These are phyloP conservation scores for Macroglossus sobrinus DNA, from an alignment of 2,113 vertebrate genomes.

Conservation along the genomic window DNA sequence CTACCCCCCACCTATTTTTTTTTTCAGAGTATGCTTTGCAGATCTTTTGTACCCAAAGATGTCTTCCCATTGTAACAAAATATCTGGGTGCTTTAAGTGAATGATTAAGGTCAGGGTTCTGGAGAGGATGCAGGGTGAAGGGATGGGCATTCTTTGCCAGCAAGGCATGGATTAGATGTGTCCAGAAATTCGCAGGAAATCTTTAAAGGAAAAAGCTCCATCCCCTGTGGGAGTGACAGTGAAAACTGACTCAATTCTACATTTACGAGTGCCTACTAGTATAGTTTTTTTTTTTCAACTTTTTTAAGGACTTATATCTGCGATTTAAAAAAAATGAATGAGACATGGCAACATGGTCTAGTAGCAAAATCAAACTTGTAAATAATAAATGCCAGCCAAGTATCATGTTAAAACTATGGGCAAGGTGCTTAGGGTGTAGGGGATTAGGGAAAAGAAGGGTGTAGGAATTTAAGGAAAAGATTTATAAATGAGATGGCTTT, in stretches of 20 bases:
- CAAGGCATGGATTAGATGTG: background rate
- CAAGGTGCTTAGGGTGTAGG: background rate
- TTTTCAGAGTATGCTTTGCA: background rate
- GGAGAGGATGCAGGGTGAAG: background rate
- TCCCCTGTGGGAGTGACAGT: background rate
- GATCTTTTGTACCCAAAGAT: background rate
- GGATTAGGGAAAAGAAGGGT: background rate
- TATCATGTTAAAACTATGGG: background rate
- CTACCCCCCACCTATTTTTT: background rate
- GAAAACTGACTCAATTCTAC: background rate
- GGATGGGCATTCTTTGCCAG: background rate
- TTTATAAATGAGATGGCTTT: background rate
- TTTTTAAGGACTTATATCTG: background rate
- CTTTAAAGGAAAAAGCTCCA: background rate
- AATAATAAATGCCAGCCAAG: background rate
- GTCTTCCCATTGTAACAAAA: background rate
- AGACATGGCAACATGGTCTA: background rate
- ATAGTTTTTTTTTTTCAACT: background rate
- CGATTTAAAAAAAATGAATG: background rate
- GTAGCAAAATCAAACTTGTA: conserved; percentile 26
- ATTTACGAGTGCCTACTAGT: background rate
- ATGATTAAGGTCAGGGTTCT: background rate
- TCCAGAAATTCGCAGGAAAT: background rate
- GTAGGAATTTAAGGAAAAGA: background rate
- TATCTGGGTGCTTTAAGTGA: background rate